These are phyloP conservation scores for Euphonia xanthogaster DNA, from an alignment of 2,797 vertebrate genomes.

Conservation along the genomic window DNA sequence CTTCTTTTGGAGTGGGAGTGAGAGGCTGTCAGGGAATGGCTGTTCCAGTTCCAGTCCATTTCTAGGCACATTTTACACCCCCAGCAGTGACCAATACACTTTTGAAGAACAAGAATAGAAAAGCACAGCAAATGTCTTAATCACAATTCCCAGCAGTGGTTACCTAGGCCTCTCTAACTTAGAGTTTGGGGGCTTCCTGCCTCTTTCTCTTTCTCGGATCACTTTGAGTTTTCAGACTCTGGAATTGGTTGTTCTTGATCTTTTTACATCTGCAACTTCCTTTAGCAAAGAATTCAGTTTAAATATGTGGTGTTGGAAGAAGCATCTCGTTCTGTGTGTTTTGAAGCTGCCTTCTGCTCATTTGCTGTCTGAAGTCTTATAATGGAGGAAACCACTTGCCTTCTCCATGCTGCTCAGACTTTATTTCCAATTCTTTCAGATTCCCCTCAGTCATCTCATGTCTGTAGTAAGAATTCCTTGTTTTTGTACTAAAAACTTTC, in stretches of 20 bases:
- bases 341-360: neutral
- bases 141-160: neutral
- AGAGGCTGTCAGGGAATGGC: neutral
- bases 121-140: neutral
- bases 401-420: neutral
- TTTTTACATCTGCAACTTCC: neutral
- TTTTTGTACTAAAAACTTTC: neutral
- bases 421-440: neutral
- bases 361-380: neutral
- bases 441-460: neutral
- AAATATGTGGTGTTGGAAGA: neutral
- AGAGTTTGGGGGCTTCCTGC: neutral
- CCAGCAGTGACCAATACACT: neutral
- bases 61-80: neutral
- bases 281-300: neutral
- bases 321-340: neutral
- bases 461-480: neutral
- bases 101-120: neutral
- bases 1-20: fast-evolving
- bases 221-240: neutral
- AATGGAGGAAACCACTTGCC: neutral
- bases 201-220: neutral
- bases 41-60: neutral
- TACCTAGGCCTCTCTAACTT: neutral
- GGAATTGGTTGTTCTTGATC: neutral